Conservation (phyloP, 2,888 invertebrate genomes). For the Eurois occulta region DNA sequence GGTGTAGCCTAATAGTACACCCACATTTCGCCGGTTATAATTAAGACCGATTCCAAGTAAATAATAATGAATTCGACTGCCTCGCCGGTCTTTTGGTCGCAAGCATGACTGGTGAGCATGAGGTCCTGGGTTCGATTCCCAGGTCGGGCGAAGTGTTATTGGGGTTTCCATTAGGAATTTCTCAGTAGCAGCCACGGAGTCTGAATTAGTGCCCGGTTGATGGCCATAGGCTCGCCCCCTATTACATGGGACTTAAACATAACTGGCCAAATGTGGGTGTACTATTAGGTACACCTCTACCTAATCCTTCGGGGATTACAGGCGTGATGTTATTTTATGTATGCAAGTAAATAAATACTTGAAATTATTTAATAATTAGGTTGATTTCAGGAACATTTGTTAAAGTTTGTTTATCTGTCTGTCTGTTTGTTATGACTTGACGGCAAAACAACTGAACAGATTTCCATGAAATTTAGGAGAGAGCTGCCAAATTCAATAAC, state of each 20-base stretch:
- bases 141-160: too few species aligned
- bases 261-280: too few species aligned
- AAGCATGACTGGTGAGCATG: too few species aligned
- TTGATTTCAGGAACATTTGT: slow-evolving; percentile 15
- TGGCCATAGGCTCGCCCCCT: too few species aligned
- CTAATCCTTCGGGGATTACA: background rate
- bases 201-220: too few species aligned
- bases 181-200: too few species aligned
- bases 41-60: background rate
- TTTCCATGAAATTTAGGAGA: slow-evolving; percentile 6
- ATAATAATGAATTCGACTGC: background rate
- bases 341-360: background rate
- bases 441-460: slow-evolving; percentile 1
- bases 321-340: background rate
- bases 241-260: too few species aligned
- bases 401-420: slow-evolving; percentile 21
- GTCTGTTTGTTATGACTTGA: slow-evolving; percentile 31
- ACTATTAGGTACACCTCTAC: background rate
- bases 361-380: slow-evolving; percentile 11
- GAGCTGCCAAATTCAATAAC: slow-evolving; percentile 3
- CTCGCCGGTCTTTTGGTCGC: too few species aligned
- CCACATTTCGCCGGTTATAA: background rate
- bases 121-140: too few species aligned
- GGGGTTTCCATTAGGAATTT: too few species aligned
- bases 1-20: background rate